These are phyloP conservation scores for Amphiprion percula DNA, from an alignment of 2,113 vertebrate genomes.

Conservation along the genomic window DNA sequence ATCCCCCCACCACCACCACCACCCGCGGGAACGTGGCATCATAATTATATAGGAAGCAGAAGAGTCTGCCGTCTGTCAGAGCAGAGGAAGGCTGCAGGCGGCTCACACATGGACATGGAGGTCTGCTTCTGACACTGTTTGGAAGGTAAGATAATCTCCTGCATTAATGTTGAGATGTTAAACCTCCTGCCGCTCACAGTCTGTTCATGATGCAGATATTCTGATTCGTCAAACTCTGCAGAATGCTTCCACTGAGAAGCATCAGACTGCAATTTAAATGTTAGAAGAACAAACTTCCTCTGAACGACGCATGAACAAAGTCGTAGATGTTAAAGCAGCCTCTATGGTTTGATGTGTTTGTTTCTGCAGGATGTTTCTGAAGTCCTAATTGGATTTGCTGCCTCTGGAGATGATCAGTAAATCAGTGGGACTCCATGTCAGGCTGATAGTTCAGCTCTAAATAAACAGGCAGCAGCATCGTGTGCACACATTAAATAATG, in stretches of 20 bases:
- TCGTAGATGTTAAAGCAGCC: background rate
- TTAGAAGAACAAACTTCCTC: background rate
- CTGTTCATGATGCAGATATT: background rate
- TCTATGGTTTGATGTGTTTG: background rate
- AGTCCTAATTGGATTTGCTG: slow-evolving; percentile 24
- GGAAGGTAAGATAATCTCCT: slow-evolving; percentile 64
- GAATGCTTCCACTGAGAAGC: background rate
- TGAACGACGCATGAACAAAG: background rate
- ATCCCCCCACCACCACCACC: slow-evolving; percentile 21
- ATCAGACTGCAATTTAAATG: background rate
- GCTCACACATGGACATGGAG: slow-evolving; percentile 28
- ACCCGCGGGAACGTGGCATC: slow-evolving; percentile 57
- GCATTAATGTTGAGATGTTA: slow-evolving; percentile 9
- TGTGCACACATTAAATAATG: background rate
- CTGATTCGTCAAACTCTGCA: background rate
- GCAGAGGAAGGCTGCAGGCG: slow-evolving; percentile 46
- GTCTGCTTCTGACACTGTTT: slow-evolving; percentile 43
- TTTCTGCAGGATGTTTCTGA: slow-evolving; percentile 19
- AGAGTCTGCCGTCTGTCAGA: slow-evolving; percentile 53
- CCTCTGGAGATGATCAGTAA: slow-evolving; percentile 1
- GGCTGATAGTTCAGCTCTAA: background rate
- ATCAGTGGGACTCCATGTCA: background rate
- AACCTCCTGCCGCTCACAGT: slow-evolving; percentile 15
- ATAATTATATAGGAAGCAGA: slow-evolving; percentile 72
- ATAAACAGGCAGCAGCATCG: background rate